Evolutionary conservation across 2,113 vertebrate genomes (phyloP).

Genomic region (Romanogobio albipinnatus): DNA sequence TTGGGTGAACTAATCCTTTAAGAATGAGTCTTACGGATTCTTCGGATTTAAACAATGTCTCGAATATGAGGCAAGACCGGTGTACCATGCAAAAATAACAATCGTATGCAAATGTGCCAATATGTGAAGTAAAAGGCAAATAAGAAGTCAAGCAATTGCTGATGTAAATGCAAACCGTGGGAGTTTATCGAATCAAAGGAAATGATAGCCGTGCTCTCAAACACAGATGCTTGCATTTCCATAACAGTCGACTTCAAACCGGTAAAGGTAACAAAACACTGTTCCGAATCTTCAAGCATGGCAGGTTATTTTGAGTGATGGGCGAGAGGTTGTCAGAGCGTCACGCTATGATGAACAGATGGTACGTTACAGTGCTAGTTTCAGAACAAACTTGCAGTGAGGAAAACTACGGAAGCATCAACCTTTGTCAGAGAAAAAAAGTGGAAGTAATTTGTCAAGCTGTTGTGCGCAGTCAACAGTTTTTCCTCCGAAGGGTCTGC

Average conservation of each 20-base stretch:
- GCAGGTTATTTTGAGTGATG: conserved; percentile 21
- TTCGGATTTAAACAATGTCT: conserved; percentile 9
- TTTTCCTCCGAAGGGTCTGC: conserved; percentile 54
- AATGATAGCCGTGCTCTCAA: background rate
- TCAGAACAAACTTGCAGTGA: background rate
- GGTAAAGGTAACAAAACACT: conserved; percentile 43
- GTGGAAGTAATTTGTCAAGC: background rate
- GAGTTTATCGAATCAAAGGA: conserved; percentile 40
- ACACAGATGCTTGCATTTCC: conserved; percentile 35
- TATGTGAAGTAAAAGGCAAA: background rate
- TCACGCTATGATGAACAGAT: conserved; percentile 26
- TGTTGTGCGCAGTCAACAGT: conserved; percentile 58
- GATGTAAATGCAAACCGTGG: conserved; percentile 34
- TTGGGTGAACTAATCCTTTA: conserved; percentile 27
- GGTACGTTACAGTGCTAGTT: conserved; percentile 2
- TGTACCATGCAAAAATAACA: conserved; percentile 14
- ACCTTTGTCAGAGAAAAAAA: background rate
- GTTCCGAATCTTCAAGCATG: background rate
- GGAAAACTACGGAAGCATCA: background rate
- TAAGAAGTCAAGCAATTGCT: conserved; percentile 33
- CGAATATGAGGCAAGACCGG: background rate
- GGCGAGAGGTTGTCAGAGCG: conserved; percentile 25
- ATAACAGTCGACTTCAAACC: conserved; percentile 47
- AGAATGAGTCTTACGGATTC: background rate
- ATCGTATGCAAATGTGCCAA: conserved; percentile 12